Conservation (phyloP, 1,140 invertebrate genomes). For the Platyscapa corneri region DNA sequence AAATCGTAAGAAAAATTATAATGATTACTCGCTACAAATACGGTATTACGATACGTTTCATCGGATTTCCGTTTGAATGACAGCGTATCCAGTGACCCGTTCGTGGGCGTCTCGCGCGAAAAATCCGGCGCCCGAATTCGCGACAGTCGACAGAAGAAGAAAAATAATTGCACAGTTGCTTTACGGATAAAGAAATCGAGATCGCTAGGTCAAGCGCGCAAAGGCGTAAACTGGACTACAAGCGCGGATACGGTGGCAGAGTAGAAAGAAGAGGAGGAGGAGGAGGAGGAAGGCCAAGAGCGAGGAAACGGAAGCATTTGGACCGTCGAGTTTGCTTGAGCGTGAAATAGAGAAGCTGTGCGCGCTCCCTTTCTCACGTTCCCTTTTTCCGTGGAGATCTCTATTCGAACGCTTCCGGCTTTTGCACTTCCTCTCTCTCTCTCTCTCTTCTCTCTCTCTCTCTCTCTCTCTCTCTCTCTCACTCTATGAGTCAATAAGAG, state of each 20-base stretch:
- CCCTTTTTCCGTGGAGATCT: slow-evolving; percentile 24
- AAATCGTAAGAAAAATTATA: no score
- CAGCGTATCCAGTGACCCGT: background rate
- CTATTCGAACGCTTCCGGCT: background rate
- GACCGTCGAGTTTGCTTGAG: slow-evolving; percentile 54
- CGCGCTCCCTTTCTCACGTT: slow-evolving; percentile 36
- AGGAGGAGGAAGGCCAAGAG: background rate
- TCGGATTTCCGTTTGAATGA: background rate
- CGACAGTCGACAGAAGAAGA: background rate
- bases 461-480: background rate
- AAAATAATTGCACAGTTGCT: background rate
- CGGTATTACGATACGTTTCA: background rate
- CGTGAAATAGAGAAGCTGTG: slow-evolving; percentile 56
- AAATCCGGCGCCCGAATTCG: background rate
- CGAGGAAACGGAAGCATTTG: slow-evolving; percentile 40
- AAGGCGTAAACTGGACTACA: background rate
- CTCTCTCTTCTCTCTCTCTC: no score
- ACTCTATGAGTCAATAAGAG: background rate
- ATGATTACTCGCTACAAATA: no score
- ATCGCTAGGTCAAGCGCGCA: background rate
- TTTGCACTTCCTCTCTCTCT: background rate
- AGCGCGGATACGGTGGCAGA: background rate
- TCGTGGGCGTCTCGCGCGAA: no score
- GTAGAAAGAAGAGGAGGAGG: background rate
- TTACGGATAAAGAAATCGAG: background rate